phyloP scores from a whole-genome alignment of 1,140 invertebrate genomes.

The Pantala flavescens region DNA sequence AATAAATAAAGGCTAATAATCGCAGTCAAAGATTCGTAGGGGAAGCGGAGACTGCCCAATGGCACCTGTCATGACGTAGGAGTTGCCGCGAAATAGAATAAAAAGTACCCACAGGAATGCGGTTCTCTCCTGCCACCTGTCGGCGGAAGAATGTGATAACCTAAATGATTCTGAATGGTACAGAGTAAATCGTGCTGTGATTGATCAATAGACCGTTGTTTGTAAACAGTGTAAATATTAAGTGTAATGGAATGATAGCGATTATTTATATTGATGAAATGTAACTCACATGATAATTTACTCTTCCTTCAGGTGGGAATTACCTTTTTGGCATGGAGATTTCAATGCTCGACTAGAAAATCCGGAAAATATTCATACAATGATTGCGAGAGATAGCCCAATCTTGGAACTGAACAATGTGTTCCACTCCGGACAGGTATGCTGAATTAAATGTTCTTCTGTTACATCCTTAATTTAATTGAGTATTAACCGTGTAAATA shows the following conservation, averaged over 20 bases:
- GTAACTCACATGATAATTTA: too few relatives aligned
- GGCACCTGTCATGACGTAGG: constrained; percentile 6
- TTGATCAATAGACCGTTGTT: not conserved
- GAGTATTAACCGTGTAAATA: not conserved
- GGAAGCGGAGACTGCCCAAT: not conserved
- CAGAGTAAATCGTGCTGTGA: not conserved
- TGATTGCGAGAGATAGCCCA: constrained; percentile 72
- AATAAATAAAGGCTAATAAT: too few relatives aligned
- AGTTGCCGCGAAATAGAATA: not conserved
- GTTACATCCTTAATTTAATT: not conserved
- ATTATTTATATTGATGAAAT: too few relatives aligned
- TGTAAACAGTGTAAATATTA: not conserved
- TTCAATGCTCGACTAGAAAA: not conserved
- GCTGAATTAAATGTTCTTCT: constrained; percentile 24
- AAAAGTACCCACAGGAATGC: not conserved
- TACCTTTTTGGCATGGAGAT: not conserved
- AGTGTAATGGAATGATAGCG: too few relatives aligned
- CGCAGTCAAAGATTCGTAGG: not conserved
- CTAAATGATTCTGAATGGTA: not conserved
- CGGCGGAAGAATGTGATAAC: not conserved
- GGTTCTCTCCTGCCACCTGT: constrained; percentile 2
- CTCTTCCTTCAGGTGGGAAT: too few relatives aligned
- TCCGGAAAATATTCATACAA: constrained; percentile 31
- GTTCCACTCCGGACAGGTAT: constrained; percentile 76
- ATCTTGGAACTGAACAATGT: constrained; percentile 73